Evolutionary conservation across 2,888 invertebrate genomes (phyloP), one percentile per base, ranked within the genome.

Genomic region (Aspidapion aeneum): DNA sequence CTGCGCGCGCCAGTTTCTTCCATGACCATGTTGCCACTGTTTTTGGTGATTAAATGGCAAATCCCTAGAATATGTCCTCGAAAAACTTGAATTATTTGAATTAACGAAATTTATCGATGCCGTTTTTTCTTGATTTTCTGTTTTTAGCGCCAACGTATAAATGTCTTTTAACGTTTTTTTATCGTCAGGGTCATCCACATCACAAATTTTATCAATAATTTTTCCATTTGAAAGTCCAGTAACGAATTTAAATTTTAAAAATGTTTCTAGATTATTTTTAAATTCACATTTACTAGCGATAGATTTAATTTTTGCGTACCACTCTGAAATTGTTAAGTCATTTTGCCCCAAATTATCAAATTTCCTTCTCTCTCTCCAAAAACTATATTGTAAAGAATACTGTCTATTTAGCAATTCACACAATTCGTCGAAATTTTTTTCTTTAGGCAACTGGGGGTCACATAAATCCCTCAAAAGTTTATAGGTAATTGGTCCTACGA

Each of bases 381-480:
- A 20, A 21, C 52, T 57, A 1, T 51, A 21, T 51, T 57, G 61
- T 9, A 7, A 19, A 5, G 17, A 35, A 17, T 57, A 61, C n/a
- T 57, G 61, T 16, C 21, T 18, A 1, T 19, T 21, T 55, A 62
- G 48, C 17, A 52, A 22, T 12, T 2, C 16, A n/a, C 49, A 50
- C 7, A 61, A 35, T 19, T 57, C 12, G 1, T 59, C 57, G 12
- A 55, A 58, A 12, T 22, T 19, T 19, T 64, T 57, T 17, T 57
- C 35, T 21, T 60, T 65, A 0, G 65, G 63, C 21, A 62, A 55
- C 1, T 17, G 9, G 12, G 69, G 69, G 55, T 60, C 49, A 54
- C 69, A 63, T 19, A 68, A 20, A 49, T 66, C 62, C 60, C 62
- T 57, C 18, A 67, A n/a, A 9, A 62, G 52, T 20, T 64, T 62